Evolutionary conservation across 2,888 invertebrate species (phyloP).

Genomic region (Oeneis ivallda): DNA sequence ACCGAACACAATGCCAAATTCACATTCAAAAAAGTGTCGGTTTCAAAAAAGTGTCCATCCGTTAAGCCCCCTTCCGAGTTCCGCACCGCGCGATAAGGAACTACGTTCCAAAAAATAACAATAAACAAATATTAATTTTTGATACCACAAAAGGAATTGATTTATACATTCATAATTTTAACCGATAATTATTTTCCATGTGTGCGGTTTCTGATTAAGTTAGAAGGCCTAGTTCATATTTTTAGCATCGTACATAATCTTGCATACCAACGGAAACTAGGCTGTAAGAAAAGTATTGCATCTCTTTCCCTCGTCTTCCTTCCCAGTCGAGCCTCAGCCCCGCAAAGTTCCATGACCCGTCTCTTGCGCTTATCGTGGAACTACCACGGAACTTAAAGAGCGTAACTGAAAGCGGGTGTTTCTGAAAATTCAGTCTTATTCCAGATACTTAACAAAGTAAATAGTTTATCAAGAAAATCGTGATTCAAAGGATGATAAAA

Average conservation of each 20-base stretch:
- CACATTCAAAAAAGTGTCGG: no score
- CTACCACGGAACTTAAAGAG: slow-evolving; percentile 50
- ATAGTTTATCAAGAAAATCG: slow-evolving; percentile 25
- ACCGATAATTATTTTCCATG: slow-evolving; percentile 3
- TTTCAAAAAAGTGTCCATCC: no score
- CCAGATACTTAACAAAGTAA: slow-evolving; percentile 27
- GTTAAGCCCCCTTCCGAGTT: no score
- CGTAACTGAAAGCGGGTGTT: slow-evolving; percentile 44
- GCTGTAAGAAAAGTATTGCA: slow-evolving; percentile 42
- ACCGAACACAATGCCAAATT: no score
- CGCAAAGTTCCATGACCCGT: slow-evolving; percentile 74
- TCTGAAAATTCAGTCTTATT: slow-evolving; percentile 30
- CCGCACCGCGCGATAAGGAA: no score
- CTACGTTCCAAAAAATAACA: no score
- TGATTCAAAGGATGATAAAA: slow-evolving; percentile 45
- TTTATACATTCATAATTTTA: neutral
- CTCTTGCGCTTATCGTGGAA: slow-evolving; percentile 71
- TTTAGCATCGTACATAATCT: slow-evolving; percentile 34
- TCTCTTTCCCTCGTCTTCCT: slow-evolving; percentile 45
- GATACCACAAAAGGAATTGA: neutral
- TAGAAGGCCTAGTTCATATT: slow-evolving; percentile 28
- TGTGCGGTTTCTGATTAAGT: slow-evolving; percentile 6
- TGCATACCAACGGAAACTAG: slow-evolving; percentile 41
- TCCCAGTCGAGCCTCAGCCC: slow-evolving; percentile 51
- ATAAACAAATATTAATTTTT: no score